phyloP scores from a whole-genome alignment of 2,797 vertebrate species.

The Sebastes cheni region DNA sequence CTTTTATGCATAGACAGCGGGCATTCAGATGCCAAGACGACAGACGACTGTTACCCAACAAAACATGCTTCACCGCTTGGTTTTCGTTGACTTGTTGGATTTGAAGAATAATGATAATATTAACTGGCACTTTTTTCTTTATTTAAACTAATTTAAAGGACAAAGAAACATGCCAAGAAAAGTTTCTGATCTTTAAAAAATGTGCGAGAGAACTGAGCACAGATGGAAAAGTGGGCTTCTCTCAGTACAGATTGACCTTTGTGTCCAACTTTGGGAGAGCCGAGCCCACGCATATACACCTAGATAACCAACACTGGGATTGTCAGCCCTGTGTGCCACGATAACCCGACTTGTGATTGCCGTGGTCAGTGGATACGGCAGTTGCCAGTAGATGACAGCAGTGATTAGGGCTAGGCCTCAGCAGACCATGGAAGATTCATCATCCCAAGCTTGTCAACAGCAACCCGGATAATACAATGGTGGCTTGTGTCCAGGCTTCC shows the following conservation, averaged over 20 bases:
- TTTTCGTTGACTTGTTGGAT: slow-evolving; percentile 2
- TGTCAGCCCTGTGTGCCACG: slow-evolving; percentile 50
- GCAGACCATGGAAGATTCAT: slow-evolving; percentile 79
- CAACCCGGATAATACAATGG: slow-evolving; percentile 63
- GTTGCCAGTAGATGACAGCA: slow-evolving; percentile 76
- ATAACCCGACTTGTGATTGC: slow-evolving; percentile 73
- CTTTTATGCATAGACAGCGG: background rate
- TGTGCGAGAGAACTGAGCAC: slow-evolving; percentile 8
- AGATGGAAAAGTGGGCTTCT: slow-evolving; percentile 12
- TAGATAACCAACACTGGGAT: slow-evolving; percentile 60
- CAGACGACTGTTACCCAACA: background rate
- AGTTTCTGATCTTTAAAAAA: slow-evolving; percentile 42
- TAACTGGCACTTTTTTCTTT: background rate
- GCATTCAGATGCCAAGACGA: background rate
- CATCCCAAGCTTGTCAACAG: slow-evolving; percentile 75
- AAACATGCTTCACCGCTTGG: background rate
- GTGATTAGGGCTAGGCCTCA: slow-evolving; percentile 76
- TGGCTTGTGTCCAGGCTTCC: slow-evolving; percentile 63
- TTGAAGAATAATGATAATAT: background rate
- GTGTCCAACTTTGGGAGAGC: slow-evolving; percentile 53
- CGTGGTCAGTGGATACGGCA: slow-evolving; percentile 68
- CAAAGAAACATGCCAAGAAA: slow-evolving; percentile 16
- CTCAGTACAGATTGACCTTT: slow-evolving; percentile 33
- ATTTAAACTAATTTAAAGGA: slow-evolving; percentile 4
- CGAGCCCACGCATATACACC: slow-evolving; percentile 30